Base-by-base conservation (phyloP, 2,797 vertebrate species). In the Catharus ustulatus region DNA sequence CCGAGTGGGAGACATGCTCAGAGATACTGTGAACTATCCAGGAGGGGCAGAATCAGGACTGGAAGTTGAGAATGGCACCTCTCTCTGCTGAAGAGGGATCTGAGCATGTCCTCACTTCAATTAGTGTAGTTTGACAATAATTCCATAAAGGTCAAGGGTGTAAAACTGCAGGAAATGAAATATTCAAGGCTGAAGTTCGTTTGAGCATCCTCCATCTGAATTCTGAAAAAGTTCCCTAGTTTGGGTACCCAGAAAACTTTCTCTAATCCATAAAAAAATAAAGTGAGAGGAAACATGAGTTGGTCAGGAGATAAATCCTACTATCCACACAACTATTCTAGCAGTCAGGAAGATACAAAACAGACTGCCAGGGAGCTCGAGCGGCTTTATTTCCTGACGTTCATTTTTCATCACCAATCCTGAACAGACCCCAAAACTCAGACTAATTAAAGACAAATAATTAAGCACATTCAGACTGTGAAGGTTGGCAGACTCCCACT, bases 391-490 rank as follows among this genome's bases (percentile, higher is more conserved):
- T 94, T 93, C 79, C 96, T 95, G 88, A 68, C 13, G 0, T 84
- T 93, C 52, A 11, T 96, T 94, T 97, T 95, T 96, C 86, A 84
- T 57, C 68, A 95, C 96, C 98, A 93, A 82, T 95, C 96, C 98
- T 89, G 89, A 96, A 95, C 94, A 96, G 97, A 97, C 96, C 97
- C 95, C 96, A 97, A 98, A 98, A 98, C 97, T 98, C 98, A 97
- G 95, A 98, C 98, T 98, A 98, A 98, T 98, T 98, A 98, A 98
- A 98, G 98, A 98, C 97, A 98, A 98, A 98, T 98, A 98, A 99
- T 98, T 98, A 98, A 99, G 98, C 98, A 97, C 98, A 98, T 98
- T 98, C 98, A 98, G 98, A 98, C 98, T 97, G 98, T 93, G 97
- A 97, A 98, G 98, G 97, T 98, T 98, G 98, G 98, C 98, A 98